A percentile compares a stretch with the other conserved stretches of the same genome.
Evolutionary conservation across 1,140 invertebrate species (phyloP).

Genomic region (Caerostris extrusa): DNA sequence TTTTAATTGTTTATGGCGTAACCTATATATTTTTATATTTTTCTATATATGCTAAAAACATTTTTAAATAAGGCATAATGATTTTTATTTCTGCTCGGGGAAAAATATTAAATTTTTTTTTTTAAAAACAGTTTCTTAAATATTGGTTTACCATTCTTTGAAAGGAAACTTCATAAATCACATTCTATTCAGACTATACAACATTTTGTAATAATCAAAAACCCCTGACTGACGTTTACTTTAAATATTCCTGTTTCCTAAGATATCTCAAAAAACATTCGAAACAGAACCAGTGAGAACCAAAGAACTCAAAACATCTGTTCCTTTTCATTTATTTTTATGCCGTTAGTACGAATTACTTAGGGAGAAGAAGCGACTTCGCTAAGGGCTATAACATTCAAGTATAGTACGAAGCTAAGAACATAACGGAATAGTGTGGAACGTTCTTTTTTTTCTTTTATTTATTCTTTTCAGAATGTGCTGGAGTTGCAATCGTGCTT

Average conservation of each 20-base stretch:
- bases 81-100: no score
- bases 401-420: constrained; percentile 1
- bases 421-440: constrained; percentile 28
- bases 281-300: neutral
- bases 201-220: no score
- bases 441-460: neutral
- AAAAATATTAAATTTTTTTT: no score
- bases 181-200: no score
- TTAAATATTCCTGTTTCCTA: neutral
- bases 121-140: no score
- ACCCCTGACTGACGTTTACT: neutral
- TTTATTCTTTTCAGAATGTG: neutral
- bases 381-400: constrained; percentile 14
- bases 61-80: no score
- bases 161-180: no score
- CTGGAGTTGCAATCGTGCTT: constrained; percentile 28
- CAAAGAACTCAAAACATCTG: constrained; percentile 13
- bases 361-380: constrained; percentile 8
- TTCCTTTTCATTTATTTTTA: constrained; percentile 29
- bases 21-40: no score
- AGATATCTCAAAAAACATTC: neutral
- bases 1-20: no score
- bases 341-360: constrained; percentile 8
- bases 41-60: no score
- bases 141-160: no score